phyloP scores from a whole-genome alignment of 2,888 invertebrate genomes.

The Pemphredon lugubris region DNA sequence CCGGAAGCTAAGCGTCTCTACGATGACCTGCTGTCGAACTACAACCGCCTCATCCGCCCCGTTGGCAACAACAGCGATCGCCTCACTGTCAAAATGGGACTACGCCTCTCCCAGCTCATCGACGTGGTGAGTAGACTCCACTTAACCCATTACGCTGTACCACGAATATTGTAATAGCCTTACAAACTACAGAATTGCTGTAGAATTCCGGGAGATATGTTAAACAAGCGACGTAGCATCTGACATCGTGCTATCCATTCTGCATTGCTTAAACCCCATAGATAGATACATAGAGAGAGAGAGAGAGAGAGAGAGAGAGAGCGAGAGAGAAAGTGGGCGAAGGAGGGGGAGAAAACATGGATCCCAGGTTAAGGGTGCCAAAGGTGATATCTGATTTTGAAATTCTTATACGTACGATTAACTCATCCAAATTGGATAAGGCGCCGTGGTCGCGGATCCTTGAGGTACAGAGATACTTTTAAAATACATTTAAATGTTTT shows the following conservation, averaged over 20 bases:
- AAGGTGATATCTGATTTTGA: too few species aligned
- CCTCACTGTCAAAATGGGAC: constrained; percentile 96
- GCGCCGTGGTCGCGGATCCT: too few species aligned
- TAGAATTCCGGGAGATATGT: constrained; percentile 23
- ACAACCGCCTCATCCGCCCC: constrained; percentile 96
- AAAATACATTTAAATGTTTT: too few species aligned
- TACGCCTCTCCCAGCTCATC: constrained; percentile 94
- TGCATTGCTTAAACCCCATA: not conserved
- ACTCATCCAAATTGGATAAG: too few species aligned
- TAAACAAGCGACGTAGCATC: constrained; percentile 32
- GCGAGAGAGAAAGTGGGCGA: too few species aligned
- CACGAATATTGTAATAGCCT: constrained; percentile 52
- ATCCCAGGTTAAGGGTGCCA: too few species aligned
- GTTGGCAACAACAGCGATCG: constrained; percentile 97
- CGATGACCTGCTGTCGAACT: constrained; percentile 96
- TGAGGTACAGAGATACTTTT: too few species aligned
- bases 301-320: too few species aligned
- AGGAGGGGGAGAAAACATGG: too few species aligned
- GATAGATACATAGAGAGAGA: too few species aligned
- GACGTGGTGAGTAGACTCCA: constrained; percentile 90
- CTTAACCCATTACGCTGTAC: constrained; percentile 50
- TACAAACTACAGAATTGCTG: constrained; percentile 14
- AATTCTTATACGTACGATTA: too few species aligned
- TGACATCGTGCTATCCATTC: not conserved
- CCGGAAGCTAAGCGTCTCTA: constrained; percentile 96